phyloP scores from a whole-genome alignment of 2,113 vertebrate species.

The Illadopsis cleaveri region DNA sequence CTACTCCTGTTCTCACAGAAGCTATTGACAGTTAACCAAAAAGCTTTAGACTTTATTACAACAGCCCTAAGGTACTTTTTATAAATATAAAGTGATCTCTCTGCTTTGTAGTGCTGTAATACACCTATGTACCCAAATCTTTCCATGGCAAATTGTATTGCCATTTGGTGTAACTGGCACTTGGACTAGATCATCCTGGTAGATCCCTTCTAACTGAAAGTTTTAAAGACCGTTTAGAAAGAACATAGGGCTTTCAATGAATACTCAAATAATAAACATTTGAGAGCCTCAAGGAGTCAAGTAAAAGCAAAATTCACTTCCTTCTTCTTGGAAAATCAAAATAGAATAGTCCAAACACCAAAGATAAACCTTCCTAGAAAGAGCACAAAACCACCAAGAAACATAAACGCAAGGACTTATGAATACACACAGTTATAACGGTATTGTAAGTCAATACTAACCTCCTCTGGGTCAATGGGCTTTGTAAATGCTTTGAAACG shows the following conservation, averaged over 20 bases:
- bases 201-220: not conserved
- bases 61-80: not conserved
- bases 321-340: not conserved
- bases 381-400: not conserved
- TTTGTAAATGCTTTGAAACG: conserved; percentile 92
- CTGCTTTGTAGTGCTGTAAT: not conserved
- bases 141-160: not conserved
- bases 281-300: not conserved
- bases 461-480: conserved; percentile 88
- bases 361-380: not conserved
- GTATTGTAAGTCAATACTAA: not conserved
- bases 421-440: not conserved
- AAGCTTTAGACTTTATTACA: not conserved
- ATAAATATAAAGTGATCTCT: not conserved
- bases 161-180: not conserved
- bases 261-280: not conserved
- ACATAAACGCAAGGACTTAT: not conserved
- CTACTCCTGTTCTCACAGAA: not conserved
- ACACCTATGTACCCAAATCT: not conserved
- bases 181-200: not conserved
- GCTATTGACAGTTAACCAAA: not conserved
- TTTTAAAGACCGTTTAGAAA: not conserved
- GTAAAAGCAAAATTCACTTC: not conserved
- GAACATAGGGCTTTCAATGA: not conserved
- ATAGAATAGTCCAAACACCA: not conserved